Conservation (phyloP, 2,888 invertebrate species). For the Rhimphoctona megacephalus region DNA sequence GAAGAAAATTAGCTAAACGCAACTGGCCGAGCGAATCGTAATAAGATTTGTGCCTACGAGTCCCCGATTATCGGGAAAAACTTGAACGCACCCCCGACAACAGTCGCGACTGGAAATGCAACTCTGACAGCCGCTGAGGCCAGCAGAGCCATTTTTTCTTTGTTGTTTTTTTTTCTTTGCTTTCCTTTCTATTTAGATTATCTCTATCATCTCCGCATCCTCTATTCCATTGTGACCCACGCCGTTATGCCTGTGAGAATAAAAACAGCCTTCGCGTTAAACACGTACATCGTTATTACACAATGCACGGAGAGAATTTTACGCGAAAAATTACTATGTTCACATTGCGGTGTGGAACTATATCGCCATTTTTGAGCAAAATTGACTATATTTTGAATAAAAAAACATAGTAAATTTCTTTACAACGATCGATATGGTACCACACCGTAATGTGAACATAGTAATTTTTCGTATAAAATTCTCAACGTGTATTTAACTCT, state of each 20-base stretch:
- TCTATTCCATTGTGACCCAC: constrained; percentile 80
- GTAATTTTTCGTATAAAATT: too few species aligned
- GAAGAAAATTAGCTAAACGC: constrained; percentile 64
- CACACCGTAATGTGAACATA: too few species aligned
- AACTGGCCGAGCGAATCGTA: constrained; percentile 39
- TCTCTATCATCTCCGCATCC: constrained; percentile 76
- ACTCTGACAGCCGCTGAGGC: constrained; percentile 25
- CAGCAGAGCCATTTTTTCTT: constrained; percentile 42
- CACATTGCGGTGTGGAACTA: too few species aligned
- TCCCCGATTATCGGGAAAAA: neutral
- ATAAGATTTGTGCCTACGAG: constrained; percentile 3
- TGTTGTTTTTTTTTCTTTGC: neutral
- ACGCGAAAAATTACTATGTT: too few species aligned
- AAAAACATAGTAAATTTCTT: too few species aligned
- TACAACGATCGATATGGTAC: too few species aligned
- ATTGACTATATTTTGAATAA: too few species aligned
- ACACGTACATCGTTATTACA: neutral
- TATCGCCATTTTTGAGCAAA: too few species aligned
- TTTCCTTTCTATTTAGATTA: constrained; percentile 62
- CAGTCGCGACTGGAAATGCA: constrained; percentile 46
- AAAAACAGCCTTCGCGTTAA: neutral
- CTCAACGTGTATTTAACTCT: too few species aligned
- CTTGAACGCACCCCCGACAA: neutral
- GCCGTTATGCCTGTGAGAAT: constrained; percentile 78
- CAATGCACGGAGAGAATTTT: too few species aligned